phyloP scores from a whole-genome alignment of 2,113 vertebrate species.

The Oryzias celebensis region DNA sequence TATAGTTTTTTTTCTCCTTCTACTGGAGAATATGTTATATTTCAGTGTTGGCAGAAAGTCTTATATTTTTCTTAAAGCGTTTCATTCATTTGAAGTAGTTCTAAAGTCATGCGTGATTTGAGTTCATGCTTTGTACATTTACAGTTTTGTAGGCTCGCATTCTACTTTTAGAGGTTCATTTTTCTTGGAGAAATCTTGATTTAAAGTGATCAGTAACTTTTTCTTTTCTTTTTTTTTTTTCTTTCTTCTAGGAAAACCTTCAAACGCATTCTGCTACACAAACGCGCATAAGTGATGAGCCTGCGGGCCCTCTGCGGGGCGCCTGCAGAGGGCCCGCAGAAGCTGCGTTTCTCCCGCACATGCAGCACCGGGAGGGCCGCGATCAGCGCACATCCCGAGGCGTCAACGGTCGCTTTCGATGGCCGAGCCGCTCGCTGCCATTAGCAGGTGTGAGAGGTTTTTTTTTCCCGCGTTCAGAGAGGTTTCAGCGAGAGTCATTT shows the following conservation, averaged over 20 bases:
- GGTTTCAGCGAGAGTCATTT: conserved; percentile 40
- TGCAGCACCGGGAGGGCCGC: conserved; percentile 31
- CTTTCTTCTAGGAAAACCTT: too few species aligned
- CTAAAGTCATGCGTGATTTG: too few species aligned
- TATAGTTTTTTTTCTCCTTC: neutral
- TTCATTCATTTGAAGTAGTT: too few species aligned
- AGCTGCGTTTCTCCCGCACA: neutral
- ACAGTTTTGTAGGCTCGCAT: too few species aligned
- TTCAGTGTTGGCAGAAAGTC: neutral
- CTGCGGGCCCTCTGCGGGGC: neutral
- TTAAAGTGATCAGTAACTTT: too few species aligned
- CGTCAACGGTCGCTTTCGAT: conserved; percentile 65
- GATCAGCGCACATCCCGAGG: conserved; percentile 30
- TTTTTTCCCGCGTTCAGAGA: conserved; percentile 17
- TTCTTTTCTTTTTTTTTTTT: too few species aligned
- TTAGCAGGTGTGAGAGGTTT: conserved; percentile 70
- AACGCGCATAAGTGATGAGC: neutral
- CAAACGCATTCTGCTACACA: neutral
- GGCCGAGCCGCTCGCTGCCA: conserved; percentile 47
- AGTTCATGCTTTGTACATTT: too few species aligned
- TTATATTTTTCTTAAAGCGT: too few species aligned
- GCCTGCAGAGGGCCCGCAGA: neutral
- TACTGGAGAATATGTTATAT: conserved; percentile 1
- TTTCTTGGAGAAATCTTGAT: too few species aligned
- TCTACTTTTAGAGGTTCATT: too few species aligned